A percentile compares a stretch with the other conserved stretches of the same genome.
These are phyloP conservation scores for Corapipo altera DNA, from an alignment of 2,113 vertebrate species.

Conservation along the genomic window DNA sequence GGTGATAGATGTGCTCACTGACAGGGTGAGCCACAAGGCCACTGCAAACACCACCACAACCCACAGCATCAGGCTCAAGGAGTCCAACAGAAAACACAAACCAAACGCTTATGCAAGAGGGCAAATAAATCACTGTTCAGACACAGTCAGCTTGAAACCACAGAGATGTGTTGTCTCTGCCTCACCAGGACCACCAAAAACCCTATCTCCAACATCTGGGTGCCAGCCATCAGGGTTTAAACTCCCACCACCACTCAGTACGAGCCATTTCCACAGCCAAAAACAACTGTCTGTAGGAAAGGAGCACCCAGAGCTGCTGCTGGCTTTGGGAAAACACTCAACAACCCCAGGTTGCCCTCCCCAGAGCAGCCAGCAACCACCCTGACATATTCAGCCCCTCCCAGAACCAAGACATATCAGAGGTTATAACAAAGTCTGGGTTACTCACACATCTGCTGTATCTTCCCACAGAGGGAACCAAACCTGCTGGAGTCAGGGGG, in stretches of 20 bases:
- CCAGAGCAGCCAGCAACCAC: background rate
- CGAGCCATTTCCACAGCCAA: too few species aligned
- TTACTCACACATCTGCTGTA: background rate
- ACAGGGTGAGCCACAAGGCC: background rate
- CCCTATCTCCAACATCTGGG: fast-evolving
- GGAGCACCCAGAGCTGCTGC: background rate
- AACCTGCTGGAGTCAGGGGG: fast-evolving
- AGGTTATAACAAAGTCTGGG: fast-evolving
- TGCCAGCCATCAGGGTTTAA: background rate
- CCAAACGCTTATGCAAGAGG: fast-evolving
- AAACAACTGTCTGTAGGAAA: fast-evolving
- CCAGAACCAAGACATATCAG: background rate
- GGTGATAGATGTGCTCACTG: fast-evolving
- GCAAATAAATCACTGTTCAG: fast-evolving
- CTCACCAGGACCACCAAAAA: background rate
- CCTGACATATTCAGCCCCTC: fast-evolving
- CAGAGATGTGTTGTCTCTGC: background rate
- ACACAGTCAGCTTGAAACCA: background rate
- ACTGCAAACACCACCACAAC: background rate
- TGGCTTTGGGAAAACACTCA: background rate
- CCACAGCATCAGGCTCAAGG: background rate
- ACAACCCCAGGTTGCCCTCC: background rate
- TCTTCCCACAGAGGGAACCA: fast-evolving
- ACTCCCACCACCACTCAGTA: background rate
- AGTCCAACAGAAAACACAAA: background rate